Base-by-base conservation (phyloP, 1,140 invertebrate genomes). In the Mactra quadrangularis region DNA sequence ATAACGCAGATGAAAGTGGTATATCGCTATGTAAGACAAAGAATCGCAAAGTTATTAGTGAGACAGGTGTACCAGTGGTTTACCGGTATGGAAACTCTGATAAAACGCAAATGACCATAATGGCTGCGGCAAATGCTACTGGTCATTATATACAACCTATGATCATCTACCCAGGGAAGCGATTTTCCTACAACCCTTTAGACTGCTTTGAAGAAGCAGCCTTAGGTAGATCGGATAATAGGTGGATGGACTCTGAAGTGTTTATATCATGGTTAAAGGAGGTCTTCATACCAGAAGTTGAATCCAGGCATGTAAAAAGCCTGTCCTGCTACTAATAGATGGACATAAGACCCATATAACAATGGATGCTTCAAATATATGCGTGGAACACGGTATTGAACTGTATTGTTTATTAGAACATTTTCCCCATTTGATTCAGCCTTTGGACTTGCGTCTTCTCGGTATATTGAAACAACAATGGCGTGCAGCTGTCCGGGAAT, bases 281-380 rank as follows among this genome's bases (percentile, higher is more conserved):
- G 3, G 45, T 70, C 11, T 70, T 70, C 25, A 70, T 70, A 15
- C 66, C 66, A 25, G 7, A 17, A 11, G 47, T 70, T 3, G 29
- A 70, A 25, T 31, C 38, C 22, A 41, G 31, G 19, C 13, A 31
- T 1, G 17, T 53, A 52, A 53, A 13, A 72, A 72, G 31, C 68
- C 68, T 9, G 47, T 72, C 0, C 31, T 72, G 11, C 25, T 72
- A 33, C 38, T 72, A 1, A 72, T 72, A 31, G 68, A 72, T 19
- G 47, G 68, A n/a, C 68, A 72, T 19, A 38, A 17, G 13, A 72
- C 47, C 3, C 68, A 81, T 64, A n/a, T 71, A 25, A 59, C 75
- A 15, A 41, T 52, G 29, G 50, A 62, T 35, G 27, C 25, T 29
- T 76, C 55, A 17, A 38, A 60, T 45, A 59, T 45, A 31, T 76